phyloP scores from a whole-genome alignment of 2,797 vertebrate genomes.

The Anableps anableps region DNA sequence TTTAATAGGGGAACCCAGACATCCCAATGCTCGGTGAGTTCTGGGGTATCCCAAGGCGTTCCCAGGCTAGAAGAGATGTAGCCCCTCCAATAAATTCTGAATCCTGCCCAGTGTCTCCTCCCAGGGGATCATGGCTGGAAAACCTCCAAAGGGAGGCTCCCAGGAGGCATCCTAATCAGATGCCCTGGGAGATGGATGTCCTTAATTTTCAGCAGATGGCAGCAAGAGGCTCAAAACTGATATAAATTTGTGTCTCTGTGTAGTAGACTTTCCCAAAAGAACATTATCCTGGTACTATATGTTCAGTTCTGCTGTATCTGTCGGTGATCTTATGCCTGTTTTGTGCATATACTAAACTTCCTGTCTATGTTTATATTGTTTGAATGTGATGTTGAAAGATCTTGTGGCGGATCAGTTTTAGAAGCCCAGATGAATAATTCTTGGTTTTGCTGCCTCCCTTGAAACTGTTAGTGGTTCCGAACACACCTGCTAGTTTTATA shows the following conservation, averaged over 20 bases:
- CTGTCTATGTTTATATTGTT: not conserved
- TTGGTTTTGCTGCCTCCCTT: slow-evolving; percentile 17
- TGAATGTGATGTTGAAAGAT: not conserved
- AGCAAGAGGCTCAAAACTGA: not conserved
- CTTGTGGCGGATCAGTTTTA: slow-evolving; percentile 2
- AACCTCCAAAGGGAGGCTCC: no score
- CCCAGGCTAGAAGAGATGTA: no score
- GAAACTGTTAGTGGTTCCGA: slow-evolving; percentile 6
- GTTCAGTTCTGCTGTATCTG: not conserved
- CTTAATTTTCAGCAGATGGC: not conserved
- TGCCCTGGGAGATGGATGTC: not conserved
- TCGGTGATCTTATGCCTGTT: not conserved
- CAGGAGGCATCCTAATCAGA: no score
- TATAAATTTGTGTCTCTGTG: not conserved
- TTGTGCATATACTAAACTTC: not conserved
- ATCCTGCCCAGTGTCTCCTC: no score
- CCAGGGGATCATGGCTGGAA: not conserved
- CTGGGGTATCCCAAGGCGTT: no score
- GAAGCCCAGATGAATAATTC: not conserved
- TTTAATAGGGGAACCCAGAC: no score
- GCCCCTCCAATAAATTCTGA: no score
- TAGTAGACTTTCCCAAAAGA: no score
- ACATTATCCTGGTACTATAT: no score
- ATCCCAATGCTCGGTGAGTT: no score
- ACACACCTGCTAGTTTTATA: slow-evolving; percentile 42